Conservation (phyloP, 2,888 invertebrate species). For the Gasteruption jaculator region DNA sequence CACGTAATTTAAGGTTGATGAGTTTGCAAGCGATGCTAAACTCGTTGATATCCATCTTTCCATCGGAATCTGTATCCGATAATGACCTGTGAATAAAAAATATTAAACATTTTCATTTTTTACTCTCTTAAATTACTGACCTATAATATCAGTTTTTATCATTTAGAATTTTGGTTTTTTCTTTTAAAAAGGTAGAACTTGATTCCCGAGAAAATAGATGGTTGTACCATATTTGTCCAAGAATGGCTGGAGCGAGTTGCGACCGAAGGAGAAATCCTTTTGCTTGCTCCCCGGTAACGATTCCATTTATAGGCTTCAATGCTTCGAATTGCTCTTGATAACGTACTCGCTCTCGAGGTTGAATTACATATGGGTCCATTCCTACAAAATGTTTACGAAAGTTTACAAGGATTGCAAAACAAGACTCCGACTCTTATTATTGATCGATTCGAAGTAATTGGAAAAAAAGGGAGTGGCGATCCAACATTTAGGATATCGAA, state of each 20-base stretch:
- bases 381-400: too few species aligned
- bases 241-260: constrained; percentile 79
- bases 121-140: not conserved
- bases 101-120: constrained; percentile 4
- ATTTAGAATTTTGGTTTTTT: not conserved
- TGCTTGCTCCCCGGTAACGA: constrained; percentile 89
- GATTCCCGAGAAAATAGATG: not conserved
- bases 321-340: constrained; percentile 90
- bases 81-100: constrained; percentile 61
- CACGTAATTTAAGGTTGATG: constrained; percentile 87
- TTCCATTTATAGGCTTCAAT: constrained; percentile 80
- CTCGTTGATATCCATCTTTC: constrained; percentile 92
- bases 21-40: constrained; percentile 98
- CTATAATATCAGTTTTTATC: not conserved
- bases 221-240: constrained; percentile 94
- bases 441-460: too few species aligned
- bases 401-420: too few species aligned
- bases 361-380: constrained; percentile 82
- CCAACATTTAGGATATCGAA: too few species aligned
- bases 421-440: too few species aligned
- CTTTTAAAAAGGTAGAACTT: too few species aligned
- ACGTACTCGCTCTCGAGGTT: constrained; percentile 79
- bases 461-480: too few species aligned
- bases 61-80: constrained; percentile 95
- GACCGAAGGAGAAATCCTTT: constrained; percentile 91